A percentile compares a stretch with the other conserved stretches of the same genome.
Conservation (phyloP, 2,797 vertebrate species). For the Centroberyx gerrardi region DNA sequence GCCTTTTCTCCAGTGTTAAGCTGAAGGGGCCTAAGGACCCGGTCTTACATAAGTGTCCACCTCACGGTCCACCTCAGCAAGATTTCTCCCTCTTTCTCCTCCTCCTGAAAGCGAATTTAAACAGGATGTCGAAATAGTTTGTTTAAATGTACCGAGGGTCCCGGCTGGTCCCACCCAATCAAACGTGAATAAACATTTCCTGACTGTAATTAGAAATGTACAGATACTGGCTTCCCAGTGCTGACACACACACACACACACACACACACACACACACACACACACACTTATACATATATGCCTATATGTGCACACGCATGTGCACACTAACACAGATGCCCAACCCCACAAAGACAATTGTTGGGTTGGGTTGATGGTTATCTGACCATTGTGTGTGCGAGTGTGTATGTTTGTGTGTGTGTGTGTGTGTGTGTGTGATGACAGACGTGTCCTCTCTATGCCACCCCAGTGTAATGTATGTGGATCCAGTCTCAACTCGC, state of each 20-base stretch:
- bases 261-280: slow-evolving; percentile 28
- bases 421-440: slow-evolving; percentile 21
- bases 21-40: slow-evolving; percentile 25
- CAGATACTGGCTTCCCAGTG: slow-evolving; percentile 80
- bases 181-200: slow-evolving; percentile 93
- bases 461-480: background rate
- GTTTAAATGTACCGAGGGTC: slow-evolving; percentile 91
- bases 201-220: slow-evolving; percentile 90
- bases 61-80: slow-evolving; percentile 73
- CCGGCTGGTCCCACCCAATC: slow-evolving; percentile 89
- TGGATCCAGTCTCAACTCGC: slow-evolving; percentile 43
- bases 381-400: slow-evolving; percentile 32
- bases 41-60: slow-evolving; percentile 76
- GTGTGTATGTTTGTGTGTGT: slow-evolving; percentile 42
- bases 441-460: slow-evolving; percentile 10
- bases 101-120: slow-evolving; percentile 88
- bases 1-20: slow-evolving; percentile 21
- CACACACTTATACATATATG: slow-evolving; percentile 35
- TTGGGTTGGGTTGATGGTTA: slow-evolving; percentile 17
- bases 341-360: slow-evolving; percentile 36
- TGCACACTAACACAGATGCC: slow-evolving; percentile 14
- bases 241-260: slow-evolving; percentile 45
- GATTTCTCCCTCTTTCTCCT: slow-evolving; percentile 61
- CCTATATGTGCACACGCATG: slow-evolving; percentile 26
- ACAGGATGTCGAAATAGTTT: slow-evolving; percentile 93